These are phyloP conservation scores for Acanthurus lineatus DNA, from an alignment of 2,797 vertebrate species.

Conservation along the genomic window DNA sequence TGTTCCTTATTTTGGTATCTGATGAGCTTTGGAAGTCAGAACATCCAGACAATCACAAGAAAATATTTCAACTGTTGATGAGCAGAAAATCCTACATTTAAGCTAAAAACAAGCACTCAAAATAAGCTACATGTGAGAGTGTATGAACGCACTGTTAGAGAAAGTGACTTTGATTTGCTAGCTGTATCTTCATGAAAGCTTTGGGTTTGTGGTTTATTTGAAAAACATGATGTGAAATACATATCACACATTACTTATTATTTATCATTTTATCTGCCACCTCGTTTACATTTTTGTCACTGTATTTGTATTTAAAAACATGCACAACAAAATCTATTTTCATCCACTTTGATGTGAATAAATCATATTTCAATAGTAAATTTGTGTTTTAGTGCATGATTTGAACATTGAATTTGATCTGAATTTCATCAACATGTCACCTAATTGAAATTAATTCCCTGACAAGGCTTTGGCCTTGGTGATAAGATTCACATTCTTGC, in stretches of 20 bases:
- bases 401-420: neutral
- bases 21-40: neutral
- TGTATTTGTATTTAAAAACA: conserved; percentile 71
- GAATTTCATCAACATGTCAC: neutral
- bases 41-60: conserved; percentile 58
- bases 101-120: neutral
- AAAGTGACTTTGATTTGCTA: conserved; percentile 6
- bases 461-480: too few relatives aligned
- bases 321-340: conserved; percentile 65
- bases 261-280: conserved; percentile 44
- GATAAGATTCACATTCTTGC: too few relatives aligned
- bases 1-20: neutral
- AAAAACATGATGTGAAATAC: conserved; percentile 16
- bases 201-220: conserved; percentile 6
- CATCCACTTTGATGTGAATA: conserved; percentile 77
- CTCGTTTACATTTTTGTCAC: conserved; percentile 72
- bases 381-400: neutral
- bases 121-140: neutral
- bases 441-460: too few relatives aligned
- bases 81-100: neutral
- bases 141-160: conserved; percentile 1
- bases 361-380: conserved; percentile 50
- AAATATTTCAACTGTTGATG: neutral
- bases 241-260: conserved; percentile 4
- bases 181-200: conserved; percentile 1